A percentile compares a stretch with the other conserved stretches of the same genome.
phyloP scores from a whole-genome alignment of 2,113 vertebrate genomes.

The Seriola rivoliana region DNA sequence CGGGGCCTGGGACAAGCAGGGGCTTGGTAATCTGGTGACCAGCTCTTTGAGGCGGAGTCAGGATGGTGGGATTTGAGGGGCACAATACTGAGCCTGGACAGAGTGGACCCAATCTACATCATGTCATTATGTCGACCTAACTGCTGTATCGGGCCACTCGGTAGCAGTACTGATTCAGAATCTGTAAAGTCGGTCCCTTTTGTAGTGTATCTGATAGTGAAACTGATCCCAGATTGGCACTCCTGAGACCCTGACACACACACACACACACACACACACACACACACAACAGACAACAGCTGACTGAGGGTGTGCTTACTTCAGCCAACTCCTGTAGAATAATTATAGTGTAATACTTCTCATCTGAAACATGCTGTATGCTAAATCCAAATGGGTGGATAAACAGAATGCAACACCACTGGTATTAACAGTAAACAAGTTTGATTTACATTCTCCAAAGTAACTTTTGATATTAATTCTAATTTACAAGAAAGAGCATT shows the following conservation, averaged over 20 bases:
- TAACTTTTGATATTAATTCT: constrained; percentile 12
- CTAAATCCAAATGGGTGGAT: constrained; percentile 22
- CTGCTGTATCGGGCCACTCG: neutral
- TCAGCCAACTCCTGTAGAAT: constrained; percentile 14
- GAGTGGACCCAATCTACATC: neutral
- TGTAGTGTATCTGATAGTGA: neutral
- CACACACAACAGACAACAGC: constrained; percentile 6
- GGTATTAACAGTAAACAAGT: constrained; percentile 48
- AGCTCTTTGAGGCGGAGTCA: constrained; percentile 14
- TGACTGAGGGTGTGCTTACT: neutral
- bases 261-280: neutral
- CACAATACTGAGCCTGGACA: constrained; percentile 36
- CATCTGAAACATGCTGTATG: constrained; percentile 13
- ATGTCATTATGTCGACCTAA: neutral
- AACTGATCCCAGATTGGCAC: constrained; percentile 31
- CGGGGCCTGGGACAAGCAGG: constrained; percentile 14
- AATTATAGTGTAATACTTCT: constrained; percentile 24
- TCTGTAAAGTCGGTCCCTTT: neutral
- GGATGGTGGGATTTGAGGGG: constrained; percentile 14
- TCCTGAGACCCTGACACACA: constrained; percentile 22
- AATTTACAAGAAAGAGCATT: constrained; percentile 27
- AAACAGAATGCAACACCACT: constrained; percentile 19
- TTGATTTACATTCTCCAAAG: constrained; percentile 33
- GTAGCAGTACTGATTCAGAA: constrained; percentile 8
- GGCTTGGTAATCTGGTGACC: neutral